Conservation (phyloP, 2,888 invertebrate genomes). For the Drosophila histrio region DNA sequence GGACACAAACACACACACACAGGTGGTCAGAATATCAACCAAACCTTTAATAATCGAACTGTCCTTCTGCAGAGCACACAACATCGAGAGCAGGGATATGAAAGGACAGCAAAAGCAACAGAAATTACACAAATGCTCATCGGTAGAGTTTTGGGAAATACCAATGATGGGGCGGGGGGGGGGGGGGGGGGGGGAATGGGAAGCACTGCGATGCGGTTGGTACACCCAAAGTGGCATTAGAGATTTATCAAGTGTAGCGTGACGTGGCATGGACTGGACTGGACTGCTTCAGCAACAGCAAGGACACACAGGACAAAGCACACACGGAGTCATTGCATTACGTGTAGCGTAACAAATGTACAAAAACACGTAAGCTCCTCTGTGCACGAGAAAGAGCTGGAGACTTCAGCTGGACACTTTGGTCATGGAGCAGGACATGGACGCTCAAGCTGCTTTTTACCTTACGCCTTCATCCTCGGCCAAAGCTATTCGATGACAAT, state of each 20-base stretch:
- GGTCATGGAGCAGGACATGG: slow-evolving; percentile 32
- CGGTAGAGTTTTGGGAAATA: slow-evolving; percentile 28
- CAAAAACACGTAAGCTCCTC: slow-evolving; percentile 73
- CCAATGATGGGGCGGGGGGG: background rate
- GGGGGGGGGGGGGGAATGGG: background rate
- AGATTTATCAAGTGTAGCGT: slow-evolving; percentile 82
- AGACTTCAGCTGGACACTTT: slow-evolving; percentile 49
- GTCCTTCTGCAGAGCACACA: slow-evolving; percentile 7
- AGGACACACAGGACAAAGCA: slow-evolving; percentile 22
- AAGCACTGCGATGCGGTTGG: slow-evolving; percentile 60
- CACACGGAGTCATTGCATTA: slow-evolving; percentile 65
- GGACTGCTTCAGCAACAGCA: slow-evolving; percentile 30
- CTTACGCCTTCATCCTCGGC: slow-evolving; percentile 43
- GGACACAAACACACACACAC: slow-evolving; percentile 18
- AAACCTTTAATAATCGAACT: slow-evolving; percentile 72
- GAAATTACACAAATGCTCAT: slow-evolving; percentile 74
- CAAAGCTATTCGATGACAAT: slow-evolving; percentile 81
- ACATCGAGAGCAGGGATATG: background rate
- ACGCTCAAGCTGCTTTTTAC: slow-evolving; percentile 61
- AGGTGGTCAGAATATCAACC: slow-evolving; percentile 33
- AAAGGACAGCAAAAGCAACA: slow-evolving; percentile 48
- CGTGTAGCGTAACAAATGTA: slow-evolving; percentile 78
- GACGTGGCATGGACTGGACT: slow-evolving; percentile 72
- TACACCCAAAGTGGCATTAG: slow-evolving; percentile 81
- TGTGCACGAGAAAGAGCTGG: slow-evolving; percentile 15